Evolutionary conservation across 2,888 invertebrate species (phyloP).

Genomic region (Magallana nippona): DNA sequence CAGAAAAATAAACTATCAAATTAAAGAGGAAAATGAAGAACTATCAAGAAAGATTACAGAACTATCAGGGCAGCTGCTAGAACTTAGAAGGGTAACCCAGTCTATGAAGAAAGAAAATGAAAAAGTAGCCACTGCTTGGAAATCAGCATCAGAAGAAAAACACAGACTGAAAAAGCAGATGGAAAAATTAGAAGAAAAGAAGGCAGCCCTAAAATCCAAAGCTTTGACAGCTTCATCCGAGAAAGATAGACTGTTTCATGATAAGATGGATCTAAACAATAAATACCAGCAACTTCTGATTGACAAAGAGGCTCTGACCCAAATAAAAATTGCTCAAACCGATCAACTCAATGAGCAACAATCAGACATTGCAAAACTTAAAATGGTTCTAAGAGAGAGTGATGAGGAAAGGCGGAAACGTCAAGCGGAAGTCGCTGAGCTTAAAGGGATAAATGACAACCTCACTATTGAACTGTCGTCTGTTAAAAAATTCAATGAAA

Average conservation of each 20-base stretch:
- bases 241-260: conserved; percentile 73
- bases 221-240: conserved; percentile 68
- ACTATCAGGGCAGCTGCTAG: conserved; percentile 69
- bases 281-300: conserved; percentile 70
- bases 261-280: conserved; percentile 72
- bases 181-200: conserved; percentile 67
- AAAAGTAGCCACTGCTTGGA: conserved; percentile 68
- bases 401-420: conserved; percentile 61
- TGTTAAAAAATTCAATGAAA: conserved; percentile 71
- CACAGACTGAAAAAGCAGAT: conserved; percentile 64
- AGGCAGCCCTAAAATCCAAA: conserved; percentile 69
- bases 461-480: conserved; percentile 66
- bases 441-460: conserved; percentile 65
- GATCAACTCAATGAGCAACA: conserved; percentile 71
- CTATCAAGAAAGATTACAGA: conserved; percentile 67
- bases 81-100: conserved; percentile 68
- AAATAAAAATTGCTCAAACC: conserved; percentile 70
- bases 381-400: conserved; percentile 58
- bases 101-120: conserved; percentile 73
- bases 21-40: conserved; percentile 71
- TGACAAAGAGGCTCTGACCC: conserved; percentile 71
- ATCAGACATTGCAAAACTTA: conserved; percentile 59
- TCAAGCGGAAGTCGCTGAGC: conserved; percentile 69
- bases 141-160: conserved; percentile 68
- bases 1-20: conserved; percentile 61